Percentiles rank a stretch among this genome's conserved stretches.
Conservation (phyloP, 2,888 invertebrate species). For the Phyllotreta cruciferae region DNA sequence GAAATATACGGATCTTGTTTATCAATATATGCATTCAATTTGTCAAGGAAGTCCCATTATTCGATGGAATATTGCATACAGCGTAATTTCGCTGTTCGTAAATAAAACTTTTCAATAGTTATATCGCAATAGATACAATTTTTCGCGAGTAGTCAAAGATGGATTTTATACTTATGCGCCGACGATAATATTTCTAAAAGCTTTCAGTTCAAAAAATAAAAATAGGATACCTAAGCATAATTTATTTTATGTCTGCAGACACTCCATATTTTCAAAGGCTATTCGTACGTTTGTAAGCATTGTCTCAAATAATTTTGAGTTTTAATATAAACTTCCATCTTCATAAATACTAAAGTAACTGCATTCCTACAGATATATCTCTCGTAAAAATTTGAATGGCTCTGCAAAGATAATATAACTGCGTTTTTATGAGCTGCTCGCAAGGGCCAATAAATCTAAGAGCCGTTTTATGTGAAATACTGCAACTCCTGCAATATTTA, state of each 20-base stretch:
- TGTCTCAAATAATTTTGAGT: too few relatives aligned
- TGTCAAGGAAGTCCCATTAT: constrained; percentile 3
- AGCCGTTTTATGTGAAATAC: constrained; percentile 2
- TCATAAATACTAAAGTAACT: background rate
- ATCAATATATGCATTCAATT: constrained; percentile 3
- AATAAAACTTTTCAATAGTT: too few relatives aligned
- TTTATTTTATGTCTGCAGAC: constrained; percentile 3
- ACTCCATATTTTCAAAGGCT: too few relatives aligned
- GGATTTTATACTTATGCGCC: too few relatives aligned
- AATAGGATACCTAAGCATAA: background rate
- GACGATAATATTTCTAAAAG: too few relatives aligned
- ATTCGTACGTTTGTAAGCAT: too few relatives aligned
- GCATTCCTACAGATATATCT: background rate
- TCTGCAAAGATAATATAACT: background rate
- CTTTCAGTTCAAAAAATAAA: too few relatives aligned
- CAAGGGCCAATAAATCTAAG: constrained; percentile 6
- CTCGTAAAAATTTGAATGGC: background rate
- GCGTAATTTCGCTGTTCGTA: too few relatives aligned
- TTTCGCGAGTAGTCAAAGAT: too few relatives aligned
- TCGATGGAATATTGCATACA: too few relatives aligned
- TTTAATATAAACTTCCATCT: too few relatives aligned
- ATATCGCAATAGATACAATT: too few relatives aligned
- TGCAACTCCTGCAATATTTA: constrained; percentile 8
- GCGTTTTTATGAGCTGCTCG: constrained; percentile 5
- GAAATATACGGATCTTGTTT: constrained; percentile 7